Conservation (phyloP, 2,888 invertebrate genomes). For the Clepsis dumicolana region DNA sequence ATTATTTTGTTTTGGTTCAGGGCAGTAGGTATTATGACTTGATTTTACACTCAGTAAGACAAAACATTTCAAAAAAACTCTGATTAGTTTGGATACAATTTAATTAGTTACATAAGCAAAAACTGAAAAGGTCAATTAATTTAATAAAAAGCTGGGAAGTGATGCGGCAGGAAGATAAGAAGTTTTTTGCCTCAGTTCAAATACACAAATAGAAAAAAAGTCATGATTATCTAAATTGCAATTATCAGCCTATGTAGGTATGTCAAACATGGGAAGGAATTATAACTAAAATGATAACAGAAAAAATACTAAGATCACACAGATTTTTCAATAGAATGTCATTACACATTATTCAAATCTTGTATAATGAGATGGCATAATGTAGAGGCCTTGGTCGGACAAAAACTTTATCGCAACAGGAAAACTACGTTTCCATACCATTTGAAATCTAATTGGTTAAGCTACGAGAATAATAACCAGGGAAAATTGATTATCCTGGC, state of each 20-base stretch:
- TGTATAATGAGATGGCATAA: conserved; percentile 5
- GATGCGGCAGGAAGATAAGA: neutral
- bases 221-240: conserved; percentile 1
- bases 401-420: conserved; percentile 29
- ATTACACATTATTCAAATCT: conserved; percentile 13
- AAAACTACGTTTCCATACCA: conserved; percentile 28
- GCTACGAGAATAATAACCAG: conserved; percentile 21
- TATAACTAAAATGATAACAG: conserved; percentile 2
- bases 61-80: neutral
- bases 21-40: neutral
- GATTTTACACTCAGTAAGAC: neutral
- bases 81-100: neutral
- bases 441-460: conserved; percentile 33
- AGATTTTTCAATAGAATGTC: conserved; percentile 11
- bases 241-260: neutral
- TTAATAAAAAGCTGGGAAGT: conserved; percentile 14
- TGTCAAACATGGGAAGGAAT: neutral
- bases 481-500: conserved; percentile 26
- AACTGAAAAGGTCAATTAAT: neutral
- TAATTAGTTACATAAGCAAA: neutral
- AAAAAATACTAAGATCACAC: conserved; percentile 2
- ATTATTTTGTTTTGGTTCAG: too few species aligned
- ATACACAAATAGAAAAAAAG: neutral
- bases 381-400: conserved; percentile 9
- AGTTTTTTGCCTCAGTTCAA: neutral